Conservation (phyloP, 2,113 vertebrate species). For the Varanus salvator region DNA sequence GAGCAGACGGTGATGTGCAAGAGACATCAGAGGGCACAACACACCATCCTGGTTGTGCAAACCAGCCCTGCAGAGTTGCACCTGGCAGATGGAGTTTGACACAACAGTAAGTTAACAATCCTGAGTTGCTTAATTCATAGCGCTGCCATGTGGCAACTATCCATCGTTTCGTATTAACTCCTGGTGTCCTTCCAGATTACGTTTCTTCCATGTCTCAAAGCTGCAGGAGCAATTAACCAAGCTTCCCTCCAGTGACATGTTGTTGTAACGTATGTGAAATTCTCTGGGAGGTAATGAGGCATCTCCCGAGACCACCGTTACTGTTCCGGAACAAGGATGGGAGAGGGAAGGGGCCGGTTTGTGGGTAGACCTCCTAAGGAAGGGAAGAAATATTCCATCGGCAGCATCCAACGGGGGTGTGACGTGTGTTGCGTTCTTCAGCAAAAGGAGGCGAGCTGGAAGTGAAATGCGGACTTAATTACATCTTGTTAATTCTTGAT, state of each 20-base stretch:
- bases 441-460: rapidly evolving
- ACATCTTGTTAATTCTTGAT: slow-evolving; percentile 14
- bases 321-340: not conserved
- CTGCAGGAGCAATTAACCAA: not conserved
- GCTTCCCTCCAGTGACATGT: not conserved
- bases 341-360: not conserved
- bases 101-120: too few relatives aligned
- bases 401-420: not conserved
- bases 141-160: too few relatives aligned
- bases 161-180: not conserved
- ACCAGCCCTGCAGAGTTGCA: too few relatives aligned
- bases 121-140: not conserved
- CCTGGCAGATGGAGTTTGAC: not conserved
- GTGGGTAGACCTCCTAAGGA: slow-evolving; percentile 18
- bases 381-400: slow-evolving; percentile 1
- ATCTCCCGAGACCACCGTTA: slow-evolving; percentile 28
- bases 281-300: not conserved
- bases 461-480: not conserved
- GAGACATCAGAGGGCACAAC: too few relatives aligned
- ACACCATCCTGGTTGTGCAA: too few relatives aligned
- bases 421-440: not conserved
- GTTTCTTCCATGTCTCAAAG: not conserved
- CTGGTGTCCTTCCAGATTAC: not conserved
- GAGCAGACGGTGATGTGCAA: too few relatives aligned
- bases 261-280: not conserved